Conservation (phyloP, 2,797 vertebrate genomes). For the Serranus cabrilla region DNA sequence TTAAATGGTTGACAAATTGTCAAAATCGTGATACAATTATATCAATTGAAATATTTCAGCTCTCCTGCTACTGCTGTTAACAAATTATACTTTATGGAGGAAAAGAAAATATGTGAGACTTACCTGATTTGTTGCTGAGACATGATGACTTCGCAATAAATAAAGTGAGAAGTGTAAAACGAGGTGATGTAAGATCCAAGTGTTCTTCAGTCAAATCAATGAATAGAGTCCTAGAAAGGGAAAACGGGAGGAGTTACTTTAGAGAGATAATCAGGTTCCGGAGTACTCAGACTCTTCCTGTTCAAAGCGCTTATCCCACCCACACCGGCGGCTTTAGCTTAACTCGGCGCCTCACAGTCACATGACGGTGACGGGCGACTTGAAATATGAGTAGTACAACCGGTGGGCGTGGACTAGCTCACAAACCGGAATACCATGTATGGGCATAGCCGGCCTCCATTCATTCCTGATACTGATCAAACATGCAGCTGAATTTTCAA, state of each 20-base stretch:
- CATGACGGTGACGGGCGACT: conserved; percentile 16
- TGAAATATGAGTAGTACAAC: conserved; percentile 11
- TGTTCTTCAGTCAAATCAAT: conserved; percentile 24
- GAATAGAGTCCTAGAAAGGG: conserved; percentile 43
- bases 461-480: neutral
- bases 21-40: neutral
- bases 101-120: neutral
- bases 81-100: neutral
- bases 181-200: conserved; percentile 18
- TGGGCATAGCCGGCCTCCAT: conserved; percentile 5
- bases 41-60: neutral
- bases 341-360: conserved; percentile 47
- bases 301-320: conserved; percentile 12
- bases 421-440: conserved; percentile 63
- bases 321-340: conserved; percentile 22
- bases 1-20: neutral
- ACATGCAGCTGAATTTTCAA: neutral
- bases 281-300: neutral
- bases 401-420: conserved; percentile 36
- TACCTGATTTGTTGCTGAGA: conserved; percentile 88
- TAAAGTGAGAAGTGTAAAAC: conserved; percentile 15
- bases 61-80: too few relatives aligned
- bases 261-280: neutral
- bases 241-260: neutral
- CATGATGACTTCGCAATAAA: conserved; percentile 74